These are phyloP conservation scores for Eulithis prunata DNA, from an alignment of 2,888 invertebrate species.

Conservation along the genomic window DNA sequence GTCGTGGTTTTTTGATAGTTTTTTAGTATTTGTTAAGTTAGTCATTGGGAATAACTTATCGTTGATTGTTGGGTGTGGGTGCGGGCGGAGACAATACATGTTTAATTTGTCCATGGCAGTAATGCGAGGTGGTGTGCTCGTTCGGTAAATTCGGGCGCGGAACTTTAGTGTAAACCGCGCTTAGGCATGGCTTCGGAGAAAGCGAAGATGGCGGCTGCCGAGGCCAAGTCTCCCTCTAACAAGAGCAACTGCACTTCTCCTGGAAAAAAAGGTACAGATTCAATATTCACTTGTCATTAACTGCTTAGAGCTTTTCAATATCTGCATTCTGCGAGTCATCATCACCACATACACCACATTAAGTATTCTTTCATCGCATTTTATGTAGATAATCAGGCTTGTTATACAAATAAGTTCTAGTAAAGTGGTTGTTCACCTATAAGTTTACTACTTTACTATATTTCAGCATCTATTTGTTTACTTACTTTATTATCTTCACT, in stretches of 20 bases:
- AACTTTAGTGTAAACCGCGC: conserved; percentile 56
- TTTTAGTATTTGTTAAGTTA: conserved; percentile 70
- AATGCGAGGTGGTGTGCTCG: conserved; percentile 67
- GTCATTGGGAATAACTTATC: conserved; percentile 69
- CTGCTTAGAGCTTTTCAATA: background rate
- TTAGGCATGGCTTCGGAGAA: conserved; percentile 76
- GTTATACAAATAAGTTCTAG: too few species aligned
- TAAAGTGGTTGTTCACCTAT: too few species aligned
- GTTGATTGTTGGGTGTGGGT: conserved; percentile 68
- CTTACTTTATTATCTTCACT: background rate
- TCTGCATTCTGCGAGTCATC: too few species aligned
- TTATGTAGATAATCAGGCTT: too few species aligned
- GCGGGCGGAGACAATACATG: conserved; percentile 52
- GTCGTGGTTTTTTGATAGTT: conserved; percentile 52
- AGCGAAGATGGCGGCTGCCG: conserved; percentile 79
- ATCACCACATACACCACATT: too few species aligned
- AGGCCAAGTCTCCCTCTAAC: conserved; percentile 76
- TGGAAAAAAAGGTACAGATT: conserved; percentile 77
- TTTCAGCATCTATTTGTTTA: background rate
- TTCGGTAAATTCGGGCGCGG: conserved; percentile 60
- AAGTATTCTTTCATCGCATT: too few species aligned
- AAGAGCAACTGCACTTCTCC: conserved; percentile 80
- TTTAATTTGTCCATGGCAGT: conserved; percentile 56
- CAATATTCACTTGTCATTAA: background rate
- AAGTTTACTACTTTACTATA: background rate